A percentile compares a stretch with the other conserved stretches of the same genome.
These are phyloP conservation scores for Potorous gilbertii DNA, from an alignment of 2,797 vertebrate species.

Conservation along the genomic window DNA sequence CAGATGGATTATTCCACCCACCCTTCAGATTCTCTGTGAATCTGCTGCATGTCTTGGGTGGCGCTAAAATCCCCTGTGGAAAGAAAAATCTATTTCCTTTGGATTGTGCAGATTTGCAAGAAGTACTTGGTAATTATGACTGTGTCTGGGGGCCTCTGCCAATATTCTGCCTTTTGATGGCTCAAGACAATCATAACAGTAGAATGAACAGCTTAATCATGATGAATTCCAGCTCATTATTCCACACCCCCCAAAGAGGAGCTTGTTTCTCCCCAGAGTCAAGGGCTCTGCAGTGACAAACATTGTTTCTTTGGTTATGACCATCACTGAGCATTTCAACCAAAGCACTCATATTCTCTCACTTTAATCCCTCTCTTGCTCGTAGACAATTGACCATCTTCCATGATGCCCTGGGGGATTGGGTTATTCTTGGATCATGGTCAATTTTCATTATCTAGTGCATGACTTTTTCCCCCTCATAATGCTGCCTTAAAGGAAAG, in stretches of 20 bases:
- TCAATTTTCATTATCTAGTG: not conserved
- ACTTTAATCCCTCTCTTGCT: not conserved
- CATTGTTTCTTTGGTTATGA: not conserved
- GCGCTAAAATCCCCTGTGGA: not conserved
- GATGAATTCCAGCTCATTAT: not conserved
- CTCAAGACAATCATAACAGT: not conserved
- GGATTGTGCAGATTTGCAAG: not conserved
- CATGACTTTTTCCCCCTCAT: not conserved
- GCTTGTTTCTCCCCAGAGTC: not conserved
- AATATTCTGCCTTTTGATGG: not conserved
- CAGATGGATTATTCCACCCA: not conserved
- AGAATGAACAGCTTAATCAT: not conserved
- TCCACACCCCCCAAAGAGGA: not conserved
- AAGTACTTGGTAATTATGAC: not conserved
- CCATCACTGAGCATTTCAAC: too few relatives aligned
- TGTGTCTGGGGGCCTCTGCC: not conserved
- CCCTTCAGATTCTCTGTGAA: not conserved
- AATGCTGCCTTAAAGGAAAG: not conserved
- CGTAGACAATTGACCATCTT: not conserved
- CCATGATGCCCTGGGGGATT: not conserved
- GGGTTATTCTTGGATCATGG: not conserved
- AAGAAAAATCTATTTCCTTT: not conserved
- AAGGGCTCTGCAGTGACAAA: not conserved
- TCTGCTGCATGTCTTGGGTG: not conserved
- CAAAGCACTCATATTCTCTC: not conserved